Percentiles rank a stretch among this genome's conserved stretches.
Evolutionary conservation across 2,113 vertebrate genomes (phyloP).

Genomic region (Manacus vitellinus): DNA sequence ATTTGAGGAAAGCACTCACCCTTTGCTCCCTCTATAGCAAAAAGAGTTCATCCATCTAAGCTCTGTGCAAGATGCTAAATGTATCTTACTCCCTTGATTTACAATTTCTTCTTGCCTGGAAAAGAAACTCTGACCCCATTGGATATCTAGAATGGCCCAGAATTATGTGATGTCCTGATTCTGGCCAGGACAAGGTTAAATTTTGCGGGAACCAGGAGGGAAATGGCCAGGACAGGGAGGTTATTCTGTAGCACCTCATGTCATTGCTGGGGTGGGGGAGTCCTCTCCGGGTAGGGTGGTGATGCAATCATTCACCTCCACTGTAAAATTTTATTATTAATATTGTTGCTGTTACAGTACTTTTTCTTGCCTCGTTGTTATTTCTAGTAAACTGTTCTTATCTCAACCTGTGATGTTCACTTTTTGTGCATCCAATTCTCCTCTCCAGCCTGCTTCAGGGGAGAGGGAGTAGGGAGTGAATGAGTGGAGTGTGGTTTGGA

Average conservation of each 20-base stretch:
- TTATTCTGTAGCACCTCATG: not conserved
- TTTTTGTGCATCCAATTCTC: not conserved
- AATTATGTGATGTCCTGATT: not conserved
- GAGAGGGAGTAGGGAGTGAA: not conserved
- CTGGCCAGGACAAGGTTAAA: not conserved
- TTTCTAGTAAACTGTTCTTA: not conserved
- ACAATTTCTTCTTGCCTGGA: not conserved
- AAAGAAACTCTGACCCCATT: not conserved
- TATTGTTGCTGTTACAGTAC: not conserved
- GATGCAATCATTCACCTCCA: not conserved
- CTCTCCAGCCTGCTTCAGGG: not conserved
- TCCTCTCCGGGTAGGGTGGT: not conserved
- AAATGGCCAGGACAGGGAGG: not conserved
- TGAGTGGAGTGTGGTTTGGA: not conserved
- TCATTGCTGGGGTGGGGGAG: not conserved
- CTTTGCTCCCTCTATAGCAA: not conserved
- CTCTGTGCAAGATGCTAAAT: not conserved
- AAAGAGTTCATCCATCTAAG: not conserved
- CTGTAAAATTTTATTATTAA: not conserved
- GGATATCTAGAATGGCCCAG: not conserved
- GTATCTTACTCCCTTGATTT: not conserved
- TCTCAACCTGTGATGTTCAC: not conserved
- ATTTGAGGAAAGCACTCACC: not conserved
- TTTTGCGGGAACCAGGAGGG: not conserved
- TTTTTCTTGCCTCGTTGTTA: not conserved